A percentile compares a stretch with the other conserved stretches of the same genome.
phyloP scores from a whole-genome alignment of 2,797 vertebrate species.

The Myiotriccus ornatus region DNA sequence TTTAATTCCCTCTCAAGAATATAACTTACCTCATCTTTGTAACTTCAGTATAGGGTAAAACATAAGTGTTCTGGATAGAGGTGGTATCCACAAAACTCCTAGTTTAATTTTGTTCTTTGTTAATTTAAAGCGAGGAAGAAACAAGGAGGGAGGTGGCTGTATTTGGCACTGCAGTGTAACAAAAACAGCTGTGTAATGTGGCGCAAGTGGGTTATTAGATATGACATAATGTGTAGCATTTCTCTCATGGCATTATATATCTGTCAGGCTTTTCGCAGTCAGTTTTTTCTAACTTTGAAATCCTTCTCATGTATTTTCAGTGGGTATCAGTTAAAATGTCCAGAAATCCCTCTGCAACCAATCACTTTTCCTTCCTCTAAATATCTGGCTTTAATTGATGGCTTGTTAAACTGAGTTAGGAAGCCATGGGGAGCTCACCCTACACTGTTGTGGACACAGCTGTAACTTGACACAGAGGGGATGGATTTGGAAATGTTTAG shows the following conservation, averaged over 20 bases:
- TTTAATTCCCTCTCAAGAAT: conserved; percentile 70
- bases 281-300: conserved; percentile 51
- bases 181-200: conserved; percentile 59
- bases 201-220: conserved; percentile 58
- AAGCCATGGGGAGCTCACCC: conserved; percentile 44
- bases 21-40: not conserved
- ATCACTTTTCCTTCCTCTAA: conserved; percentile 71
- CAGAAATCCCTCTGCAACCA: conserved; percentile 74
- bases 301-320: conserved; percentile 54
- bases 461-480: not conserved
- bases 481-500: conserved; percentile 55
- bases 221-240: conserved; percentile 58
- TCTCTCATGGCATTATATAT: conserved; percentile 53
- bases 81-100: not conserved
- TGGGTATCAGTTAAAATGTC: conserved; percentile 66
- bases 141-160: not conserved
- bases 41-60: conserved; percentile 14
- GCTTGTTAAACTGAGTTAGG: conserved; percentile 66
- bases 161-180: conserved; percentile 21
- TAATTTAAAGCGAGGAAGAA: conserved; percentile 32
- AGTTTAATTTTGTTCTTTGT: conserved; percentile 13
- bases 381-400: conserved; percentile 70
- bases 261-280: conserved; percentile 58
- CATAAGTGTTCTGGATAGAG: not conserved
- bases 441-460: not conserved